Evolutionary conservation across 2,888 invertebrate genomes (phyloP), one percentile per base, ranked within the genome.

Genomic region (Plebejus melissa): DNA sequence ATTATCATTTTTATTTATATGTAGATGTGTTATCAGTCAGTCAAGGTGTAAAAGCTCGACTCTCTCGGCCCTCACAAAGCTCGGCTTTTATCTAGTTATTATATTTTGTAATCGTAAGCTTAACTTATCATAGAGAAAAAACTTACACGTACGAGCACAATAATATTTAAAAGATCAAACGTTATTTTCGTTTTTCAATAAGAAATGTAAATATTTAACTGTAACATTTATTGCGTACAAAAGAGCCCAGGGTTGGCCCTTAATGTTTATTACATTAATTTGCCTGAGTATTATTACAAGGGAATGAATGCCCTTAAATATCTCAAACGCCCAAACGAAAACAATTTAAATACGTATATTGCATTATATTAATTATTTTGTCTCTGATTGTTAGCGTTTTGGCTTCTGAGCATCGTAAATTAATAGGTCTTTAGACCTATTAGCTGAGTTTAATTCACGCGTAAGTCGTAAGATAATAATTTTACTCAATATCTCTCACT

Each of bases 241-340:
- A 71, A 32, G 22, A 41, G 71, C 32, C 28, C 54, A 28, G 46
- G 71, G 46, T 50, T 54, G 28, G 46, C 50, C 50, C 50, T 72
- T 72, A 72, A 54, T 72, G 54, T 72, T 72, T 72, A 72, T 72
- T 72, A 54, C 72, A 50, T 72, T 72, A 50, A 72, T 72, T 72
- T 54, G 72, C 28, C 46, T 54, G 32, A 50, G 32, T 72, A 72
- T 72, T 72, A 32, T 72, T 72, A 72, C 32, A 72, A 54, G 72
- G 50, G 28, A 72, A 72, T 72, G 54, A 72, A 72, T 72, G 54
- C 50, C 72, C 32, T 50, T 72, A 28, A 72, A 32, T 50, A 54
- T 72, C 46, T 41, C 71, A 72, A 72, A 72, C 13, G 50, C 50
- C 32, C 4, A 16, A 28, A 50, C 32, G 28, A 32, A 50, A 72